These are phyloP conservation scores for Chymomyza procnemis DNA, from an alignment of 2,888 invertebrate genomes.

Conservation along the genomic window DNA sequence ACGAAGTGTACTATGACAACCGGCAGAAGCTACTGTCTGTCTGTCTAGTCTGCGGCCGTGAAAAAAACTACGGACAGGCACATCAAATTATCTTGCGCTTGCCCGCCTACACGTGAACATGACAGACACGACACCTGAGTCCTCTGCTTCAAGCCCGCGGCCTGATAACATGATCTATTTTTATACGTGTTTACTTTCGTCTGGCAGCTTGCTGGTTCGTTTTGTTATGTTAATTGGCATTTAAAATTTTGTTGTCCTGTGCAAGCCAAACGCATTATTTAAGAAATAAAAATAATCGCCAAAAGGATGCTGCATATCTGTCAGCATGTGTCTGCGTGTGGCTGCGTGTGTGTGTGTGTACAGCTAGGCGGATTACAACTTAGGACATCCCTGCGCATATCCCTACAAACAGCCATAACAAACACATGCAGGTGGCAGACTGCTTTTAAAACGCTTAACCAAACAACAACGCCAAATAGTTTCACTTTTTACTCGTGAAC, in stretches of 20 bases:
- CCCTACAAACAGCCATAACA: conserved; percentile 12
- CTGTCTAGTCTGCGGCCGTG: conserved; percentile 18
- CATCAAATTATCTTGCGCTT: conserved; percentile 38
- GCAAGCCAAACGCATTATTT: neutral
- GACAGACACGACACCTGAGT: conserved; percentile 59
- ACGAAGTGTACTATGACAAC: neutral
- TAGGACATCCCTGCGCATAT: neutral
- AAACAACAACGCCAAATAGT: conserved; percentile 61
- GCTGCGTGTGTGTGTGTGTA: neutral
- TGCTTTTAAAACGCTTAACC: conserved; percentile 70
- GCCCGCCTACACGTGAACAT: conserved; percentile 47
- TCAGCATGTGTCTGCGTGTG: too few species aligned
- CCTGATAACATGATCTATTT: conserved; percentile 24
- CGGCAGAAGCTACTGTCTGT: conserved; percentile 22
- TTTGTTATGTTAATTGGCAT: conserved; percentile 72
- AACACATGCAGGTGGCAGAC: conserved; percentile 38
- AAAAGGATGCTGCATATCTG: neutral
- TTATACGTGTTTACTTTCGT: neutral
- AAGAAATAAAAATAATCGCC: neutral
- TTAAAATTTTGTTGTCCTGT: conserved; percentile 32
- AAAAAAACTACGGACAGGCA: conserved; percentile 23
- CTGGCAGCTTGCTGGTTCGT: conserved; percentile 15
- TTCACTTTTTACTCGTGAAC: conserved; percentile 49
- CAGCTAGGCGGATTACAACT: neutral
- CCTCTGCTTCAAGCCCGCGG: conserved; percentile 56